phyloP scores from a whole-genome alignment of 2,888 invertebrate genomes.

The Deroplatys truncata region DNA sequence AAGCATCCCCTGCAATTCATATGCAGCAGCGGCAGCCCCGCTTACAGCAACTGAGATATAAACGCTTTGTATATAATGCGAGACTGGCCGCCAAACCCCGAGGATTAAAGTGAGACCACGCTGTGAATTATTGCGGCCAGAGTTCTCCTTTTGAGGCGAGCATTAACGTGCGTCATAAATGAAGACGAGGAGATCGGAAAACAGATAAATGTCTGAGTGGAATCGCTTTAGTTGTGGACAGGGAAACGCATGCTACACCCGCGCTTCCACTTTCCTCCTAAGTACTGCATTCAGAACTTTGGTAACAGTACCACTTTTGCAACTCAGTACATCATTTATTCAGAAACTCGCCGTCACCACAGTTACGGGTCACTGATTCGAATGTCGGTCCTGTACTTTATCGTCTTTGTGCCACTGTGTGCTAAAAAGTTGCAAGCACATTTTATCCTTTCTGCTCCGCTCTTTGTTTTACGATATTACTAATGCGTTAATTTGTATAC shows the following conservation, averaged over 20 bases:
- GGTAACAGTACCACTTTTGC: background rate
- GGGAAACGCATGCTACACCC: background rate
- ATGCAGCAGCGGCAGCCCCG: background rate
- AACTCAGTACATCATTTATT: background rate
- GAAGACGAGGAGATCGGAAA: background rate
- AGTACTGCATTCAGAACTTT: background rate
- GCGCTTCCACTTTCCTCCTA: background rate
- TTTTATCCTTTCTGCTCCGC: too few species aligned
- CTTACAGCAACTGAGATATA: background rate
- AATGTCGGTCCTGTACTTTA: background rate
- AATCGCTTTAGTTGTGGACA: background rate
- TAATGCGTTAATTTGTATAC: too few species aligned
- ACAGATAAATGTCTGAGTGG: background rate
- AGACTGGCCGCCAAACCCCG: background rate
- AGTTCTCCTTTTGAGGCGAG: background rate
- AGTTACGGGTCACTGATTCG: background rate
- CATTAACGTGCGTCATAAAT: background rate
- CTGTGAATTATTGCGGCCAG: background rate
- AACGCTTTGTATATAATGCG: background rate
- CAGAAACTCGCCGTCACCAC: background rate
- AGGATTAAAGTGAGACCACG: background rate
- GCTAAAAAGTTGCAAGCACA: too few species aligned
- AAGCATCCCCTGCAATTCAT: too few species aligned
- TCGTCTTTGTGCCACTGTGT: too few species aligned
- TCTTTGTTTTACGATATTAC: too few species aligned